Conservation (phyloP, 2,113 vertebrate species). For the Glareola pratincola region DNA sequence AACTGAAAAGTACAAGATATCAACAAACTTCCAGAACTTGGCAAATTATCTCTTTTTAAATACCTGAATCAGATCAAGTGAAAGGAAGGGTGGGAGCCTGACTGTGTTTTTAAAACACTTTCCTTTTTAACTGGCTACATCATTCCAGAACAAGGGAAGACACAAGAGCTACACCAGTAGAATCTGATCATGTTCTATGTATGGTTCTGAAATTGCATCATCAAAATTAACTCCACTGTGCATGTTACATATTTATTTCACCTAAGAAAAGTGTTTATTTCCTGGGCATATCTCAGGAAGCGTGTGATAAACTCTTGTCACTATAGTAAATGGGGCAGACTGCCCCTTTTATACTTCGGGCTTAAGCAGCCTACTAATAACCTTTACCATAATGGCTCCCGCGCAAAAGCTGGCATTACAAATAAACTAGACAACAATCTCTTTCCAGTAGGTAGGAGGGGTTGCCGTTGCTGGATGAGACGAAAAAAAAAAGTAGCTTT, state of each 20-base stretch:
- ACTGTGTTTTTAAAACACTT: not conserved
- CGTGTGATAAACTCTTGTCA: not conserved
- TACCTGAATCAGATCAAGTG: not conserved
- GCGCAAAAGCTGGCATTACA: not conserved
- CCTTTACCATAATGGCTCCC: not conserved
- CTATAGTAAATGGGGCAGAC: fast-evolving
- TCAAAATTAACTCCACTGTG: not conserved
- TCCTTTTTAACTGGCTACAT: not conserved
- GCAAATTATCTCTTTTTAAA: not conserved
- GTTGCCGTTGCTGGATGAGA: not conserved
- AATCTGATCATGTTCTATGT: not conserved
- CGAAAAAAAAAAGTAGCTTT: fast-evolving
- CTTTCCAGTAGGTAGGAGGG: not conserved
- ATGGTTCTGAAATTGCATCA: not conserved
- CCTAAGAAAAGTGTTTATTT: not conserved
- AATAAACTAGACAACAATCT: not conserved
- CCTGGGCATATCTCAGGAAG: not conserved
- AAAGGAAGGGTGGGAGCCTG: not conserved
- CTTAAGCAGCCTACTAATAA: not conserved
- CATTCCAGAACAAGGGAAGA: not conserved
- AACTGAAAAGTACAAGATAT: not conserved
- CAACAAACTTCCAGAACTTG: not conserved
- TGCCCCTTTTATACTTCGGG: not conserved
- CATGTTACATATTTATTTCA: not conserved
- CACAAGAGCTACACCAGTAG: not conserved